phyloP scores from a whole-genome alignment of 2,113 vertebrate genomes.

The Grammomys surdaster region DNA sequence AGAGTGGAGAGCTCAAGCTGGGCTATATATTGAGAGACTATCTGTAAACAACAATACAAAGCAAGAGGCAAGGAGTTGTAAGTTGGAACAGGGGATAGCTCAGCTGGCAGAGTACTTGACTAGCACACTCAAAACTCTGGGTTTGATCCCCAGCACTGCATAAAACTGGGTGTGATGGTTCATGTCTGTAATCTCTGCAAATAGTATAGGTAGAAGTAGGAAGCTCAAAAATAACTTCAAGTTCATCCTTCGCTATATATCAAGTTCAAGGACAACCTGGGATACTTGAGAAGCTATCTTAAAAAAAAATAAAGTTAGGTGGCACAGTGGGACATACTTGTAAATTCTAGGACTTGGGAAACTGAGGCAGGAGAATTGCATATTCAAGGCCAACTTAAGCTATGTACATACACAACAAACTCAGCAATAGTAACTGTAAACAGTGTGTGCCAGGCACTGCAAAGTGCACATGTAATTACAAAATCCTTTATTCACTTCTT shows the following conservation, averaged over 20 bases:
- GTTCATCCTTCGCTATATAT: not conserved
- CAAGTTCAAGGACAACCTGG: not conserved
- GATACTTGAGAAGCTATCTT: not conserved
- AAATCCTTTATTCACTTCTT: not conserved
- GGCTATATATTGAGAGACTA: not conserved
- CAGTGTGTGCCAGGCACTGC: not conserved
- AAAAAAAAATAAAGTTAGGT: not conserved
- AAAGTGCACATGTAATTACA: not conserved
- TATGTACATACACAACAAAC: accelerated
- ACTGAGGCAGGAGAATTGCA: not conserved
- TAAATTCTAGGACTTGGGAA: not conserved
- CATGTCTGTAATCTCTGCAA: not conserved
- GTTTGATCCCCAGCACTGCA: not conserved
- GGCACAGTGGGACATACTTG: not conserved
- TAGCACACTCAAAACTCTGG: not conserved
- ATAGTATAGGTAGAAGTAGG: not conserved
- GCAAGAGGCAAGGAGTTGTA: not conserved
- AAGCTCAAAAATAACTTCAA: not conserved
- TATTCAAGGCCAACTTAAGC: not conserved
- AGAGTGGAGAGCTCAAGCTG: not conserved
- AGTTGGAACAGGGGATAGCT: not conserved
- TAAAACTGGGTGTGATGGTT: too few relatives aligned
- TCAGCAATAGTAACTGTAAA: not conserved
- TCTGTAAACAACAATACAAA: not conserved
- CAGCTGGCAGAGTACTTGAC: not conserved